Evolutionary conservation across 2,113 vertebrate species (phyloP).

Genomic region (Odontophorus gujanensis): DNA sequence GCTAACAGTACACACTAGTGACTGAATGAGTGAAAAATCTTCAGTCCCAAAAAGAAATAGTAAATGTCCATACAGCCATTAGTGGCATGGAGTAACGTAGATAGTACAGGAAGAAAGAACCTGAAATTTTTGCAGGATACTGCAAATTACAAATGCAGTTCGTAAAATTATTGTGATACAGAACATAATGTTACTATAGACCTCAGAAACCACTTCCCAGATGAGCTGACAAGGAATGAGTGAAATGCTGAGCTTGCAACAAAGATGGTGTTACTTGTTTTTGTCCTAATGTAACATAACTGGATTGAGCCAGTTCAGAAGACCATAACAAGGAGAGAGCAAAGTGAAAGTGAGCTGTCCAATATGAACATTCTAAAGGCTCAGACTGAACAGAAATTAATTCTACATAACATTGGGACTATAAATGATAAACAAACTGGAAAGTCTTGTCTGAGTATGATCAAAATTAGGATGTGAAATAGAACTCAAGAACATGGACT

Average conservation of each 20-base stretch:
- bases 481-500: fast-evolving
- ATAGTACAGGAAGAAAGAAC: neutral
- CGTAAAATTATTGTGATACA: neutral
- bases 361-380: neutral
- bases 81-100: neutral
- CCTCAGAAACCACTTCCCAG: neutral
- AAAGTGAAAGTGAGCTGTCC: neutral
- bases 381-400: neutral
- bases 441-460: neutral
- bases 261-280: neutral
- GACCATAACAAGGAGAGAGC: neutral
- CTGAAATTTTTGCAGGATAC: neutral
- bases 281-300: neutral
- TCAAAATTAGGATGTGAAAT: neutral
- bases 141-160: neutral
- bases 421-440: neutral
- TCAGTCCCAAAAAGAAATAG: neutral
- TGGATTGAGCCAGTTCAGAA: neutral
- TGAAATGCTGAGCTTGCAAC: neutral
- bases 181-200: neutral
- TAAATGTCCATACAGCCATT: neutral
- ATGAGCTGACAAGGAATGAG: neutral
- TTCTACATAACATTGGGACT: neutral
- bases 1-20: neutral
- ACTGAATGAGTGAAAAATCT: neutral